Percentiles rank a stretch among this genome's conserved stretches.
Conservation (phyloP, 2,888 invertebrate species). For the Sphaerophoria taeniata region DNA sequence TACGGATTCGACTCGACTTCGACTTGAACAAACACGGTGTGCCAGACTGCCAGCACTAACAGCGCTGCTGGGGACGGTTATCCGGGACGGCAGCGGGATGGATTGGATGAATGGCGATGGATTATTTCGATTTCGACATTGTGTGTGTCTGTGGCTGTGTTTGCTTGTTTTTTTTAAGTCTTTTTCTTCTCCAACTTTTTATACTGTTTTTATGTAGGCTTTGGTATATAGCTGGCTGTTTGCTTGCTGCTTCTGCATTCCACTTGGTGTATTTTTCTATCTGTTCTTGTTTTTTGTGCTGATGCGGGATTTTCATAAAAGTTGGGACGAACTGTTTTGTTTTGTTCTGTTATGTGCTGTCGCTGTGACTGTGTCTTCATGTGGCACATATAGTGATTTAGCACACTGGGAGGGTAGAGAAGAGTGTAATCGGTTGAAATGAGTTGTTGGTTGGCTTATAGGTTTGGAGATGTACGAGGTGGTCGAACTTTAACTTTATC, state of each 20-base stretch:
- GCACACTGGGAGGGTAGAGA: slow-evolving; percentile 54
- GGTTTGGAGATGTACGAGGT: slow-evolving; percentile 42
- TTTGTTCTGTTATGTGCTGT: slow-evolving; percentile 5
- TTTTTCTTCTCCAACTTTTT: slow-evolving; percentile 15
- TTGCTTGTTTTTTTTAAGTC: slow-evolving; percentile 36
- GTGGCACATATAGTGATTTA: slow-evolving; percentile 72
- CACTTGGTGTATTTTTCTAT: slow-evolving; percentile 53
- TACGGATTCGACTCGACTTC: too few species aligned
- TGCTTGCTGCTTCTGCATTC: slow-evolving; percentile 37
- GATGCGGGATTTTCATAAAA: slow-evolving; percentile 66
- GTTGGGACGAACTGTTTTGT: slow-evolving; percentile 8
- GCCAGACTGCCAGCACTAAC: too few species aligned
- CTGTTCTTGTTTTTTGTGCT: slow-evolving; percentile 48
- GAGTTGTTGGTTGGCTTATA: slow-evolving; percentile 38
- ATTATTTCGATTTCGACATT: slow-evolving; percentile 69
- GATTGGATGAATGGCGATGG: slow-evolving; percentile 49
- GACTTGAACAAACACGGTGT: too few species aligned
- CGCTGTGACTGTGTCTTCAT: slow-evolving; percentile 8
- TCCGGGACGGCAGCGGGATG: too few species aligned
- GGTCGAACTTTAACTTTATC: slow-evolving; percentile 50
- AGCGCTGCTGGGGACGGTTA: too few species aligned
- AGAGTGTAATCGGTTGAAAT: slow-evolving; percentile 19
- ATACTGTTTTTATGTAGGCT: slow-evolving; percentile 8
- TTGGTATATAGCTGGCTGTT: slow-evolving; percentile 7
- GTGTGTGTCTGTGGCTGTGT: slow-evolving; percentile 45